Conservation (phyloP, 2,113 vertebrate species). For the Dunckerocampus dactyliophorus region DNA sequence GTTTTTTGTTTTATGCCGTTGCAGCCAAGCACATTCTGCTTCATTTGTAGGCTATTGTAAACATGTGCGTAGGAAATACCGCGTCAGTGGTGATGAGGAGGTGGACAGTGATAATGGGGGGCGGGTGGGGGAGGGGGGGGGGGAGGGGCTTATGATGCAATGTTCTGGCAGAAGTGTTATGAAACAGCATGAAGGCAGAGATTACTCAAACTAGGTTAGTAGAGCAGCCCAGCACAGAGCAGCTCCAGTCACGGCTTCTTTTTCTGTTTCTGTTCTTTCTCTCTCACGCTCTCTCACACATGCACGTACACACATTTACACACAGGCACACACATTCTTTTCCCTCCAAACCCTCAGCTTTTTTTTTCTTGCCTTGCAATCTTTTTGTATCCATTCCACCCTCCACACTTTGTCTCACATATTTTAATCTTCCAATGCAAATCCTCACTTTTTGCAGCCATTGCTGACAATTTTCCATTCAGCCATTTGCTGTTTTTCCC, state of each 20-base stretch:
- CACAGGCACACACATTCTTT: slow-evolving; percentile 14
- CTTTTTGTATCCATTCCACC: slow-evolving; percentile 9
- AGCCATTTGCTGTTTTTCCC: slow-evolving; percentile 10
- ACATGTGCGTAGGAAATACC: slow-evolving; percentile 13
- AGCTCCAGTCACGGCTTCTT: slow-evolving; percentile 38
- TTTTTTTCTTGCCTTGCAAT: slow-evolving; percentile 5
- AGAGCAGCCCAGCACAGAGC: slow-evolving; percentile 60
- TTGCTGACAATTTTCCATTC: slow-evolving; percentile 6
- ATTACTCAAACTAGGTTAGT: slow-evolving; percentile 79
- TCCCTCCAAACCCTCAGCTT: neutral
- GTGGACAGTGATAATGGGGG: neutral
- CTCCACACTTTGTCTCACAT: neutral
- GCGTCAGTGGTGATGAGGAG: slow-evolving; percentile 15
- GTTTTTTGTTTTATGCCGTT: neutral
- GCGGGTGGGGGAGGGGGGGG: neutral
- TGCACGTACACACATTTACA: slow-evolving; percentile 10
- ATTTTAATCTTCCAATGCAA: slow-evolving; percentile 1
- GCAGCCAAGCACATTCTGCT: neutral
- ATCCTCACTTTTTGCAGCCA: neutral
- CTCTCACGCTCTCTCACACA: neutral
- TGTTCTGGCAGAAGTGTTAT: slow-evolving; percentile 68
- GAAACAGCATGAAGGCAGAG: slow-evolving; percentile 71
- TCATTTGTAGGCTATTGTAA: slow-evolving; percentile 3
- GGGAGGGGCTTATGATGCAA: slow-evolving; percentile 67
- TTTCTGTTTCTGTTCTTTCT: slow-evolving; percentile 15